Base-by-base conservation (phyloP, 1,140 invertebrate species). In the Nephila pilipes region DNA sequence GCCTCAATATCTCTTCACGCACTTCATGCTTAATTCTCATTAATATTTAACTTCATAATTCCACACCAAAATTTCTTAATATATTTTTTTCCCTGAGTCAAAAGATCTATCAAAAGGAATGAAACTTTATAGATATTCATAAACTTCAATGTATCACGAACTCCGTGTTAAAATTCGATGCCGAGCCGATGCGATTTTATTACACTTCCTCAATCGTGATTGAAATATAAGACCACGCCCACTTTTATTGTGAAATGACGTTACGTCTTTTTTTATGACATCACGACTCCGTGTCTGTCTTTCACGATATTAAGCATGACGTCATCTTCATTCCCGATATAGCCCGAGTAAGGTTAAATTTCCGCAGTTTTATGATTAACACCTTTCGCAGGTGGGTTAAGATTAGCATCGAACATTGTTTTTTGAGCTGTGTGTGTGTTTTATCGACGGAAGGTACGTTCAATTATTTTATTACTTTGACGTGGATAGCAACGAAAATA, bases 181-280 rank as follows among this genome's bases (percentile, higher is more conserved):
- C 25, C 12, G 32, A 32, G 29, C 25, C 25, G 10, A 69, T 29
- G 29, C 65, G 65, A 75, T 75, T 75, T 75, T 75, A 75, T 75
- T 75, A 75, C 65, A 36, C 65, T 75, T 75, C 65, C 65, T 75
- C 65, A 75, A 75, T 75, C 65, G 65, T 75, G 65, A 75, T 75
- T 75, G 65, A 75, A 75, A 75, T 75, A 25, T 75, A 14, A 18
- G 65, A 25, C 65, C 16, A 75, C 65, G 65, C 65, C 65, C 65
- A 75, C 65, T 75, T 75, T 75, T 75, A 75, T 75, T 75, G 65
- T 75, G 25, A 25, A 32, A 32, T 75, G 65, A 75, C 65, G 65
- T 75, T 75, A 75, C 65, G 65, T 75, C 65, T 75, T 75, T 75
- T 55, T 75, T 75, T 75, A 75, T 75, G 65, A 75, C 65, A 75